Conservation (phyloP, 2,888 invertebrate species). For the Athrips mouffetella region DNA sequence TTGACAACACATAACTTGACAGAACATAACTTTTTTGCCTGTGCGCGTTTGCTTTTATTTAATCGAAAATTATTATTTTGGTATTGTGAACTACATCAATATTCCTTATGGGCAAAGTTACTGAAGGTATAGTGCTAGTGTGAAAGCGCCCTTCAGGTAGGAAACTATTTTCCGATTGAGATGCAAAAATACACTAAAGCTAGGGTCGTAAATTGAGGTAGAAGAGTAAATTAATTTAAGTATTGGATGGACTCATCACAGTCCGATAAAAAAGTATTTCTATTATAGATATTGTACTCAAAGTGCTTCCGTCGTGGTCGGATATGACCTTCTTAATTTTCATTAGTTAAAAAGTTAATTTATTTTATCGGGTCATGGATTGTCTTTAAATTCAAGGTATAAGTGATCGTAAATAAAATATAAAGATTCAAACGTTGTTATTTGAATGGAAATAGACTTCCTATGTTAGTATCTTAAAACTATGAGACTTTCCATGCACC, state of each 20-base stretch:
- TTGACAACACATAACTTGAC: too few species aligned
- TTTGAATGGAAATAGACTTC: conserved; percentile 23
- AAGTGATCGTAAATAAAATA: not conserved
- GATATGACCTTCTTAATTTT: not conserved
- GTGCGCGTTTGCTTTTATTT: too few species aligned
- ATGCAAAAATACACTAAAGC: conserved; percentile 47
- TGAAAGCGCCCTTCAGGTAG: too few species aligned
- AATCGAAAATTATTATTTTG: too few species aligned
- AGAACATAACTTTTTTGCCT: too few species aligned
- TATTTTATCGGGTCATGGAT: conserved; percentile 6
- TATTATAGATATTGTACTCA: not conserved
- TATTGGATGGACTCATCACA: conserved; percentile 46
- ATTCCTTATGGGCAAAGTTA: too few species aligned
- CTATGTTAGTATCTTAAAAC: conserved; percentile 30
- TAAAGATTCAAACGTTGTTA: conserved; percentile 14
- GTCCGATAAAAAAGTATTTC: conserved; percentile 28
- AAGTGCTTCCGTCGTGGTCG: not conserved
- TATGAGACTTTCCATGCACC: conserved; percentile 56
- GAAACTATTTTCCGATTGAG: conserved; percentile 40
- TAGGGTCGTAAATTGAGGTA: conserved; percentile 71
- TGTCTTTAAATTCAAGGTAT: not conserved
- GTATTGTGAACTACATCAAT: too few species aligned
- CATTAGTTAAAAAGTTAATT: not conserved
- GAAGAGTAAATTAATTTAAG: conserved; percentile 53
- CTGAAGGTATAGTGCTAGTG: too few species aligned